Base-by-base conservation (phyloP, 2,888 invertebrate species). In the Leucophenga maculata region DNA sequence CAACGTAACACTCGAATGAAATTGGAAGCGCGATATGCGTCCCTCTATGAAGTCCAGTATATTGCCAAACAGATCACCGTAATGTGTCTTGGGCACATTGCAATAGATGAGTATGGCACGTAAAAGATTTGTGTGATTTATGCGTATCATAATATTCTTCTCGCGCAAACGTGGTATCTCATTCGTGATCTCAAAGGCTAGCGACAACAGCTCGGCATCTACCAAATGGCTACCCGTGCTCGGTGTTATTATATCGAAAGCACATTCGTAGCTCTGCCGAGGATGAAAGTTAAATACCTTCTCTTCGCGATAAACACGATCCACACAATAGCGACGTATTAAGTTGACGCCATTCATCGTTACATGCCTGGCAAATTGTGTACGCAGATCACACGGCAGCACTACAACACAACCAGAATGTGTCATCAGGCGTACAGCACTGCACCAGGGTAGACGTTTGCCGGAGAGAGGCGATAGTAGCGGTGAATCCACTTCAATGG, bases 181-280 rank as follows among this genome's bases (percentile, higher is more conserved):
- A 68, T 91, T 91, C 55, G 94, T 90, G 55, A 95, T 91, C 87
- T 95, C 94, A 86, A 92, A 93, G 0, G 94, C 93, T 0, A 96
- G 91, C 0, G 93, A 92, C 11, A 98, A 88, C 0, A 97, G 88
- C 85, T 98, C 98, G 0, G 96, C 96, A 84, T 98, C 97, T 0
- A 94, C 91, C 88, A 96, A 91, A 39, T 94, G 89, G 77, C 93
- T 92, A 90, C 93, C 93, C 70, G 92, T 90, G 71, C 90, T 92
- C 1, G 95, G 93, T 4, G 94, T 94, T 39, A 98, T 94, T 71
- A 98, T 95, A 87, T 98, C 98, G 88, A 97, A 97, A 1, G 96
- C 95, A 88, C 97, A 97, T 87, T 97, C 97, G 69, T 93, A 93
- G 18, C 95, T 91, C 89, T 98, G 97, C 73, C 94, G 91, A 0